phyloP scores from a whole-genome alignment of 2,888 invertebrate genomes.

The Chalcis sispes region DNA sequence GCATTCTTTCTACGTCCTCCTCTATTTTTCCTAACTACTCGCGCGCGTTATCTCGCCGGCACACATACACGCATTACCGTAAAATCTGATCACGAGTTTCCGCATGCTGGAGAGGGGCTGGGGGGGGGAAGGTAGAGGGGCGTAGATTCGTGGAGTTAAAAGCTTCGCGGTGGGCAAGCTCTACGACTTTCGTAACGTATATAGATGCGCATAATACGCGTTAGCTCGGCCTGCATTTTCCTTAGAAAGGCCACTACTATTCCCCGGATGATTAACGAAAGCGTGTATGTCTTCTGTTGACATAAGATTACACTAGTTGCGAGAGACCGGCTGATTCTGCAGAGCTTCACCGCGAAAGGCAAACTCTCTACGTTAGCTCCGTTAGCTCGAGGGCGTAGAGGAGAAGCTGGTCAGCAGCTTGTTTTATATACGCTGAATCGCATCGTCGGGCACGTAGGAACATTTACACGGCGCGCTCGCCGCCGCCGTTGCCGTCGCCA shows the following conservation, averaged over 20 bases:
- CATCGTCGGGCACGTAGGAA: constrained; percentile 70
- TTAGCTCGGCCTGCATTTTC: constrained; percentile 28
- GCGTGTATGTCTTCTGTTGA: constrained; percentile 66
- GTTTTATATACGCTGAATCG: constrained; percentile 75
- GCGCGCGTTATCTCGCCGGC: constrained; percentile 15
- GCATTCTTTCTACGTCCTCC: constrained; percentile 29
- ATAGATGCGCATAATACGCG: not conserved
- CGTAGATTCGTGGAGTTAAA: too few relatives aligned
- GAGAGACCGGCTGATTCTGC: constrained; percentile 68
- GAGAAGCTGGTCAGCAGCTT: constrained; percentile 70
- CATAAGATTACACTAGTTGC: constrained; percentile 66
- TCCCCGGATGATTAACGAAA: constrained; percentile 59
- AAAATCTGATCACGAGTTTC: constrained; percentile 45
- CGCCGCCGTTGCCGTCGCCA: not conserved
- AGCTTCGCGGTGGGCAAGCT: too few relatives aligned
- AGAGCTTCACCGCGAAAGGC: constrained; percentile 56
- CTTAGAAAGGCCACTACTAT: constrained; percentile 17
- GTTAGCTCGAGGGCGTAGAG: constrained; percentile 59
- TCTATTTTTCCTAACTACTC: constrained; percentile 26
- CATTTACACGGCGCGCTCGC: constrained; percentile 67
- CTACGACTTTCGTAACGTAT: too few relatives aligned
- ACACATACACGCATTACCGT: constrained; percentile 34
- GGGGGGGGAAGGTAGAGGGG: too few relatives aligned
- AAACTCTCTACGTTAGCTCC: constrained; percentile 58
- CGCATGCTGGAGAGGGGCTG: too few relatives aligned